Conservation (phyloP, 2,797 vertebrate species). For the Lepilemur ruficaudatus region DNA sequence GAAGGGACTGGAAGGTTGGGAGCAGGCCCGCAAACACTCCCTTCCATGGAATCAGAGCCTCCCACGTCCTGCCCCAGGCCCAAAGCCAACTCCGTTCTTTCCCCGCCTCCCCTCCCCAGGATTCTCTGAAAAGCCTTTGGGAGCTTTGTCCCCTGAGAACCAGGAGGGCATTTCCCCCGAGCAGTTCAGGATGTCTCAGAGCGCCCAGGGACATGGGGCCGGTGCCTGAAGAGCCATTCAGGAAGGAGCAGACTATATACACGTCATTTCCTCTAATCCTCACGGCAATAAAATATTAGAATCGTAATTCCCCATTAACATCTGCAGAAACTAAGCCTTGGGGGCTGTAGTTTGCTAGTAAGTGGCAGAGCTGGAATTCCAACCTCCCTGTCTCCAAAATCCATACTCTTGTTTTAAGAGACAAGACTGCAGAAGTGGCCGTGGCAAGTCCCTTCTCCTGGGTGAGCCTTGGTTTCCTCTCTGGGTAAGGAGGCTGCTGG, state of each 20-base stretch:
- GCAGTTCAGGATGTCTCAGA: not conserved
- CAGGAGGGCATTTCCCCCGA: not conserved
- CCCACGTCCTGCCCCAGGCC: not conserved
- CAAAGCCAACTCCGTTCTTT: not conserved
- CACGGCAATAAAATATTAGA: not conserved
- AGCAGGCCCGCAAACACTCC: not conserved
- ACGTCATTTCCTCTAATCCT: not conserved
- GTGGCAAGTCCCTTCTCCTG: not conserved
- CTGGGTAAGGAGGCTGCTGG: not conserved
- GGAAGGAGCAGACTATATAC: fast-evolving
- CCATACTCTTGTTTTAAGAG: not conserved
- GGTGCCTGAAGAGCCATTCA: not conserved
- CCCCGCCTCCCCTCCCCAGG: not conserved
- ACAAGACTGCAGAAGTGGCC: not conserved
- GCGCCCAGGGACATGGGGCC: too few relatives aligned
- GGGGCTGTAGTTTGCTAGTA: not conserved
- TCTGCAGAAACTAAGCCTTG: not conserved
- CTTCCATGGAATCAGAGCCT: not conserved
- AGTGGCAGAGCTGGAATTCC: not conserved
- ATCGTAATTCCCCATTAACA: not conserved
- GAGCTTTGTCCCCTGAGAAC: not conserved
- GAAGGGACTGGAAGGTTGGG: not conserved
- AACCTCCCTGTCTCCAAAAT: not conserved
- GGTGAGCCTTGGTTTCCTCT: not conserved
- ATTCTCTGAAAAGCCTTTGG: not conserved